Percentiles rank a stretch among this genome's conserved stretches.
These are phyloP conservation scores for Triplophysa dalaica DNA, from an alignment of 2,113 vertebrate genomes.

Conservation along the genomic window DNA sequence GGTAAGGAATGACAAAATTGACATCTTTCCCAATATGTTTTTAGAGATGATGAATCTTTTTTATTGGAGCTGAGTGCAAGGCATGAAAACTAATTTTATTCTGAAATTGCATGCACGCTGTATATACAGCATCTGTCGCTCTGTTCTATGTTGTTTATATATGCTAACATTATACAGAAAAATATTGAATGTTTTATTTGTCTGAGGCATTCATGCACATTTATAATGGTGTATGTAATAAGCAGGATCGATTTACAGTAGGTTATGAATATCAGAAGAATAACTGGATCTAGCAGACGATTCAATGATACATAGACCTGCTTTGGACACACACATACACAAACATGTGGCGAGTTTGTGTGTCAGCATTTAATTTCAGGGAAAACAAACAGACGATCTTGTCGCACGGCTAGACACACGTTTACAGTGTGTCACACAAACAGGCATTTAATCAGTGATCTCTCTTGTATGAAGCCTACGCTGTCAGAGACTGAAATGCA, in stretches of 20 bases:
- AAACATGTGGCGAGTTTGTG: background rate
- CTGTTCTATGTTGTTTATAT: background rate
- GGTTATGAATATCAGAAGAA: background rate
- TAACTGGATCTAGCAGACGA: background rate
- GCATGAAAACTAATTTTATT: background rate
- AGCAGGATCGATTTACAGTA: background rate
- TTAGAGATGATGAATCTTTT: background rate
- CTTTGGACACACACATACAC: background rate
- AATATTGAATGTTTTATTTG: background rate
- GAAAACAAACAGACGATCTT: slow-evolving; percentile 1
- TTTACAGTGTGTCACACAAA: slow-evolving; percentile 11
- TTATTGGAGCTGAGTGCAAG: background rate
- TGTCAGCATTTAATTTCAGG: slow-evolving; percentile 13
- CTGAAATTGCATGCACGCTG: background rate
- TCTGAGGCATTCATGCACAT: background rate
- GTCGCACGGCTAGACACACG: background rate
- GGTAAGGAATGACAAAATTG: too few relatives aligned
- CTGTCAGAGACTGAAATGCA: background rate
- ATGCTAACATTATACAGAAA: background rate
- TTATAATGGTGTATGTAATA: background rate
- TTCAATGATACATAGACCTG: background rate
- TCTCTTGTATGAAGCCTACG: slow-evolving; percentile 1
- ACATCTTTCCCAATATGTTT: too few relatives aligned
- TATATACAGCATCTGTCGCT: background rate
- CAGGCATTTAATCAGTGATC: slow-evolving; percentile 23